phyloP scores from a whole-genome alignment of 2,888 invertebrate species.

The Phrixothrix hirtus region DNA sequence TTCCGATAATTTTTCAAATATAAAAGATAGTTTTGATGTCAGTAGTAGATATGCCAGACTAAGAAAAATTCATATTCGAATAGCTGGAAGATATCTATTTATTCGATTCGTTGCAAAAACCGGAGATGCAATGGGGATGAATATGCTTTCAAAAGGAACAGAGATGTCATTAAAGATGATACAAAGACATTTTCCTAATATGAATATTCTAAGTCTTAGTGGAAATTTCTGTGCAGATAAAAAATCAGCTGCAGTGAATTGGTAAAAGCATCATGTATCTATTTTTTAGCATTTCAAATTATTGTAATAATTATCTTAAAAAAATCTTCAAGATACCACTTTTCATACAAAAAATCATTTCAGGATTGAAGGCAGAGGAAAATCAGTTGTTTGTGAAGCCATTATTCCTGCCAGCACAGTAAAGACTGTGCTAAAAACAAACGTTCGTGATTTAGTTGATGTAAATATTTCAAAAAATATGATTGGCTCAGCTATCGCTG shows the following conservation, averaged over 20 bases:
- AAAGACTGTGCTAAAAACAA: conserved; percentile 80
- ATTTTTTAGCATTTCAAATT: too few species aligned
- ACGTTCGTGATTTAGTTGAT: conserved; percentile 81
- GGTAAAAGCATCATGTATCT: conserved; percentile 63
- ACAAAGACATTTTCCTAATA: conserved; percentile 76
- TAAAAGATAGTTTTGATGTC: conserved; percentile 87
- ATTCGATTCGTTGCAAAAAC: conserved; percentile 92
- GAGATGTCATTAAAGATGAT: conserved; percentile 83
- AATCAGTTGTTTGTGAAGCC: conserved; percentile 94
- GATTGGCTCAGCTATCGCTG: conserved; percentile 93
- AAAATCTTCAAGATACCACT: background rate
- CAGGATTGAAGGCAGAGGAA: conserved; percentile 92
- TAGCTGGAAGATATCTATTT: conserved; percentile 90
- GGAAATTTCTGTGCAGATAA: conserved; percentile 99
- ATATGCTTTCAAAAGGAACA: conserved; percentile 97
- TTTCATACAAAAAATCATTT: conserved; percentile 3
- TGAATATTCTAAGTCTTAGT: conserved; percentile 92
- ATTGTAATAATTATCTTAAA: background rate
- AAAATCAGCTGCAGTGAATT: conserved; percentile 96
- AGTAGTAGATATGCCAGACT: conserved; percentile 91
- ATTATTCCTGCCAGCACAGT: conserved; percentile 77
- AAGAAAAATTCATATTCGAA: conserved; percentile 76
- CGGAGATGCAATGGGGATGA: conserved; percentile 99
- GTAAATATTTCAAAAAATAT: conserved; percentile 92
- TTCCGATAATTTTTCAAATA: conserved; percentile 72